phyloP scores from a whole-genome alignment of 2,113 vertebrate species.

The Rhinoderma darwinii region DNA sequence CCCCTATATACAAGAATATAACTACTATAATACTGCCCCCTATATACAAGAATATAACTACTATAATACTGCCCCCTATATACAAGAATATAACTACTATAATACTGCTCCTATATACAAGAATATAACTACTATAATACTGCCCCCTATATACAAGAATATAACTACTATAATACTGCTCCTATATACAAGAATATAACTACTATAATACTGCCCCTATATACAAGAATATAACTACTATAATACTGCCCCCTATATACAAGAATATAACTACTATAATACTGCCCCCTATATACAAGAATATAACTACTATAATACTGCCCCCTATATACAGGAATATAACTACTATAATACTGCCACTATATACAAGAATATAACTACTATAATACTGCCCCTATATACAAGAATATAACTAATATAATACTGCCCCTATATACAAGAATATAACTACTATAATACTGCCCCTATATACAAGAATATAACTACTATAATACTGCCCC shows the following conservation, averaged over 20 bases:
- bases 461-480: neutral
- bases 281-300: neutral
- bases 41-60: slow-evolving; percentile 6
- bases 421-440: neutral
- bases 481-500: neutral
- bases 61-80: neutral
- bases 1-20: slow-evolving; percentile 6
- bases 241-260: too few relatives aligned
- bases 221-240: too few relatives aligned
- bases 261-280: too few relatives aligned
- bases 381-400: neutral
- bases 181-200: too few relatives aligned
- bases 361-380: neutral
- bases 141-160: too few relatives aligned
- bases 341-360: neutral
- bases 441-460: neutral
- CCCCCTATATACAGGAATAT: neutral
- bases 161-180: too few relatives aligned
- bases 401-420: neutral
- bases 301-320: neutral
- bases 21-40: neutral
- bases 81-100: slow-evolving; percentile 1
- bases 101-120: neutral
- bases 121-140: too few relatives aligned
- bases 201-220: too few relatives aligned